A percentile compares a stretch with the other conserved stretches of the same genome.
Evolutionary conservation across 2,113 vertebrate genomes (phyloP).

Genomic region (Myiozetetes cayanensis): DNA sequence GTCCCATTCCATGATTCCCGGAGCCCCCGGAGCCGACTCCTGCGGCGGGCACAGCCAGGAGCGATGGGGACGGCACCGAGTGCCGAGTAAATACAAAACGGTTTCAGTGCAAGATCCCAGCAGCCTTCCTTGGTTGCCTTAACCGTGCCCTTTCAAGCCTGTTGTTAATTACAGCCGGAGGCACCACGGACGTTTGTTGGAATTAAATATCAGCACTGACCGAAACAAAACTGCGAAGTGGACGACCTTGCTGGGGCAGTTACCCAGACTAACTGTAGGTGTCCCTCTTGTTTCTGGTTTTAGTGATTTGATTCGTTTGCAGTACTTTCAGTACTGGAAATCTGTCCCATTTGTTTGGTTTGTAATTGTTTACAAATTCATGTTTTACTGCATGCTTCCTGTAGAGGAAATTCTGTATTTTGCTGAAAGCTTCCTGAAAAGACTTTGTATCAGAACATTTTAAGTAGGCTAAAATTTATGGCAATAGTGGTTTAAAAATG

Average conservation of each 20-base stretch:
- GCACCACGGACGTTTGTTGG: neutral
- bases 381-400: neutral
- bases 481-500: neutral
- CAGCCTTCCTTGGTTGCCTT: neutral
- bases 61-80: fast-evolving
- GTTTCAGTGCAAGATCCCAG: fast-evolving
- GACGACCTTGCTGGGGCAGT: neutral
- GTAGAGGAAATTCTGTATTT: neutral
- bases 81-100: fast-evolving
- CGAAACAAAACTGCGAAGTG: neutral
- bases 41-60: neutral
- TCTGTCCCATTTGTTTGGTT: neutral
- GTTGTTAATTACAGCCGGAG: neutral
- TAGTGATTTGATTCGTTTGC: fast-evolving
- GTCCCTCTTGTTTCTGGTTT: conserved; percentile 18
- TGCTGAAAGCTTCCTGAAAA: neutral
- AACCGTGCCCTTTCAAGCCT: neutral
- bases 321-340: neutral
- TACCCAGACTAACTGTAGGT: conserved; percentile 4
- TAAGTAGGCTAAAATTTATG: neutral
- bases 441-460: neutral
- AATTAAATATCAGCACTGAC: neutral
- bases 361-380: neutral
- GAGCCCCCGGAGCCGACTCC: neutral
- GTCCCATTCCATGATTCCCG: neutral